Base-by-base conservation (phyloP, 2,888 invertebrate genomes). In the Crossocerus cetratus region DNA sequence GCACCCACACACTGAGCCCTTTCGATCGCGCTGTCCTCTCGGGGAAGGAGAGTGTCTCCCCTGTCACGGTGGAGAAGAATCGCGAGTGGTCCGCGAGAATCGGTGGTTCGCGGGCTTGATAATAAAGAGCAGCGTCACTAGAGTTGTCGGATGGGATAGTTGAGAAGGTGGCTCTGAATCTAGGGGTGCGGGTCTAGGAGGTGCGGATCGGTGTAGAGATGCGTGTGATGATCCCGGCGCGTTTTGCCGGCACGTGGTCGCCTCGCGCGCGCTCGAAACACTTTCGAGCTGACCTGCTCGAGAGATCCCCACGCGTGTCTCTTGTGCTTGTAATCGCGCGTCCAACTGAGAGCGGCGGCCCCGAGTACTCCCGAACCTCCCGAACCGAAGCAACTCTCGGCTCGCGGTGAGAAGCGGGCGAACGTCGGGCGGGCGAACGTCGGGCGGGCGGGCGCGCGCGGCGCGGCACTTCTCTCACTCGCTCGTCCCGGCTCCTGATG, bases 241-340 rank as follows among this genome's bases (percentile, higher is more conserved):
- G 32, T 65, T 55, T 61, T 59, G 72, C 67, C 75, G 72, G 74
- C 86, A 86, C 86, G 86, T 86, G 86, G 85, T 84, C 82, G 74
- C 32, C 32, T 32, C 32, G 32, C 32, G 32, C 49, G 49, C 74
- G 83, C 73, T 67, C 67, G 69, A 77, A 77, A 84, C 78, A 80
- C 80, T 82, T 82, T 79, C 79, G 83, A 76, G 67, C 63, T 75
- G 74, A 58, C 72, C 65, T 64, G 54, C 63, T 66, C 61, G 62
- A 71, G 77, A 75, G 80, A 49, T 49, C 49, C 78, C 83, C 86
- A 84, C 87, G 85, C 86, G 86, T 32, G 32, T 86, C 86, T 83
- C 87, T 81, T 86, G 83, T 84, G 87, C 85, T 86, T 86, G 88
- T 87, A 86, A 88, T 87, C 89, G 86, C 87, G 87, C 86, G 87